Conservation (phyloP, 2,797 vertebrate species). For the Chloroceryle amazona region DNA sequence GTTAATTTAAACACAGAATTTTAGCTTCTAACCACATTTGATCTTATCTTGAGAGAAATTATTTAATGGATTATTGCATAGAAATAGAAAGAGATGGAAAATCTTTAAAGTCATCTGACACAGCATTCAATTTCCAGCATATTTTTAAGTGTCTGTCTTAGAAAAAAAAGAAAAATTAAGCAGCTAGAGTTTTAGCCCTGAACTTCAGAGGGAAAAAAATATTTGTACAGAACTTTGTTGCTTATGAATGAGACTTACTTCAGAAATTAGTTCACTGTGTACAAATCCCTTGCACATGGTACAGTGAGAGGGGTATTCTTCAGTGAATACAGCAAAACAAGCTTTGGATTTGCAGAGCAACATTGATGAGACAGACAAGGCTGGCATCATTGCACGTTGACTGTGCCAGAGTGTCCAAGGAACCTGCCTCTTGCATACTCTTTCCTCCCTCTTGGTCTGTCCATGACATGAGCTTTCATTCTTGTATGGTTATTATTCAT, state of each 20-base stretch:
- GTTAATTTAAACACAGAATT: slow-evolving; percentile 37
- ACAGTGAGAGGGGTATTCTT: not conserved
- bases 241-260: not conserved
- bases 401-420: accelerated
- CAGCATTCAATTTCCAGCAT: slow-evolving; percentile 5
- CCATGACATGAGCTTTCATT: not conserved
- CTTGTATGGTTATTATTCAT: not conserved
- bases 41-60: slow-evolving; percentile 37
- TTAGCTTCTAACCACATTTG: not conserved
- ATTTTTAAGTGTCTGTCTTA: not conserved
- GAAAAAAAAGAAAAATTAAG: not conserved
- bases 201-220: not conserved
- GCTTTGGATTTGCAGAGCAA: not conserved
- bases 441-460: not conserved
- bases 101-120: slow-evolving; percentile 13
- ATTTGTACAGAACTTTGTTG: not conserved
- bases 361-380: not conserved
- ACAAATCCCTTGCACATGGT: not conserved
- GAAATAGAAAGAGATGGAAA: slow-evolving; percentile 21
- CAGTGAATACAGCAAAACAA: not conserved
- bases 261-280: not conserved
- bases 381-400: not conserved
- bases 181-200: not conserved
- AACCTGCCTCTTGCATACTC: not conserved
- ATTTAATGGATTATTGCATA: not conserved